A percentile compares a stretch with the other conserved stretches of the same genome.
Evolutionary conservation across 2,113 vertebrate species (phyloP).

Genomic region (Ptychochromis oligacanthus): DNA sequence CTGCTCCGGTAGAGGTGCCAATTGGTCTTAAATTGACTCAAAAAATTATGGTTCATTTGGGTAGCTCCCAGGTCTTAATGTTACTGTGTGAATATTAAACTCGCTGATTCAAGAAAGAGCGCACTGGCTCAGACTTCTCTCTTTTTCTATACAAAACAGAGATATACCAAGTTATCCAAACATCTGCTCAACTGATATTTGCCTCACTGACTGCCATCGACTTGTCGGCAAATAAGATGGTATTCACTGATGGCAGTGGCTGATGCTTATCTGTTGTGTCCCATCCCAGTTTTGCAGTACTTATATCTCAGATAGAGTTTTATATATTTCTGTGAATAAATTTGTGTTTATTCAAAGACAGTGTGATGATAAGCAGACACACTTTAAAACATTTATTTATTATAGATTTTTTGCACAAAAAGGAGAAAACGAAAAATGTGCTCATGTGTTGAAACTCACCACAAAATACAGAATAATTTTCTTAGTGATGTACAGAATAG

Average conservation of each 20-base stretch:
- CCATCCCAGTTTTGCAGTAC: not conserved
- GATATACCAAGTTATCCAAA: not conserved
- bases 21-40: constrained; percentile 43
- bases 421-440: too few species aligned
- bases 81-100: constrained; percentile 8
- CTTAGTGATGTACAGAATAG: not conserved
- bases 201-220: not conserved
- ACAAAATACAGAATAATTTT: too few species aligned
- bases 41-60: constrained; percentile 30
- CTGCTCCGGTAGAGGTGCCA: constrained; percentile 56
- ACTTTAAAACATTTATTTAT: too few species aligned
- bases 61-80: constrained; percentile 20
- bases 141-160: not conserved
- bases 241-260: not conserved
- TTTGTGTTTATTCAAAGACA: not conserved
- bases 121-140: not conserved
- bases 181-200: not conserved
- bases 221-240: not conserved
- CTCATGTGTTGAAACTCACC: too few species aligned
- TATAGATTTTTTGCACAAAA: too few species aligned
- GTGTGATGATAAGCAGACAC: not conserved
- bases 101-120: not conserved
- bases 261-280: not conserved
- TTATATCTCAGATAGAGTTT: not conserved
- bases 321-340: not conserved